Base-by-base conservation (phyloP, 1,140 invertebrate species). In the Apis laboriosa region DNA sequence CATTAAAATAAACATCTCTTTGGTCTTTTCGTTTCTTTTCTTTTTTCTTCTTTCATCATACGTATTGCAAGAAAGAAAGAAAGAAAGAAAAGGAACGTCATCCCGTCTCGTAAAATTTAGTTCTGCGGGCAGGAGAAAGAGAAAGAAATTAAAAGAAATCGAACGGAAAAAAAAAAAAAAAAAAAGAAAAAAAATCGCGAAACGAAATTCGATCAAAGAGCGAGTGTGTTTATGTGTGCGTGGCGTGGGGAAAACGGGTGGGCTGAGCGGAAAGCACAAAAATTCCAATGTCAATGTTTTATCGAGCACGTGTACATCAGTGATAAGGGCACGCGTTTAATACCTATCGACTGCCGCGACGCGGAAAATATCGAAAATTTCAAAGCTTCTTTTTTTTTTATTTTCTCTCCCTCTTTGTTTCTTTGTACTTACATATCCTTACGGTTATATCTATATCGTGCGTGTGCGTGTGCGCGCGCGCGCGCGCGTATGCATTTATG, bases 1-100 rank as follows among this genome's bases (percentile, higher is more conserved):
- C 84, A 75, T 89, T 87, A 91, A 86, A 86, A 82, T 77, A 88
- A 88, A 88, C 87, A 84, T 88, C 75, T 88, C 87, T 88, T 88
- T 88, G 87, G 87, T 85, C 78, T 84, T 34, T n/a, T 56, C 80
- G 72, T 84, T 72, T 53, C 72, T 77, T 84, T 84, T 56, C 73
- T 80, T 73, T 63, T 70, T 56, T 64, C 61, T 51, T n/a, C 21
- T 67, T 43, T 8, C 13, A n/a, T 53, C 17, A 13, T 43, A 19
- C 34, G 13, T 17, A n/a, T 58, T 8, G 71, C 73, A 51, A 86
- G 55, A 77, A 83, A 77, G 34, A 43, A 43, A 86, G 55, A 80
- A 83, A 77, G 24, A 77, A 82, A 74, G 63, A 76, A 76, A 84
- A 82, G 53, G 60, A 82, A 71, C 80, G 80, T 61, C 34, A 21